Percentiles rank a stretch among this genome's conserved stretches.
Evolutionary conservation across 2,888 invertebrate genomes (phyloP).

Genomic region (Sesia bembeciformis): DNA sequence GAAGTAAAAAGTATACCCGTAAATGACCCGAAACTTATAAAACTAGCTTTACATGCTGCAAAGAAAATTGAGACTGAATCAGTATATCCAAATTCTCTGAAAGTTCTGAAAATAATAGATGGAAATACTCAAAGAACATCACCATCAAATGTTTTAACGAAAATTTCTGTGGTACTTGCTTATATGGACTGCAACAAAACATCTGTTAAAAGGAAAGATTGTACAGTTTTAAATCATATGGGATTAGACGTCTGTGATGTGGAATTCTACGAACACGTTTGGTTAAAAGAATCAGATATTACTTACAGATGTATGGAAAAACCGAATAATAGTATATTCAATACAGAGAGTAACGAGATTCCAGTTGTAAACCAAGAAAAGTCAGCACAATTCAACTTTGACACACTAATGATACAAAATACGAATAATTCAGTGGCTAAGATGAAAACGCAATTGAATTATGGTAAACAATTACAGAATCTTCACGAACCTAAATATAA

Average conservation of each 20-base stretch:
- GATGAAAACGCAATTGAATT: too few relatives aligned
- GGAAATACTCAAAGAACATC: constrained; percentile 29
- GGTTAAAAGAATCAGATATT: constrained; percentile 35
- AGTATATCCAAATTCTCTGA: constrained; percentile 25
- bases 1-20: constrained; percentile 22
- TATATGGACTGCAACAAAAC: constrained; percentile 41
- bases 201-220: constrained; percentile 27
- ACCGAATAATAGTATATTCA: constrained; percentile 7
- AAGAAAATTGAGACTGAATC: constrained; percentile 43
- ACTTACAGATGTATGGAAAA: constrained; percentile 30
- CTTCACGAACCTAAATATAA: constrained; percentile 16
- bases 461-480: constrained; percentile 2
- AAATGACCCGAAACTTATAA: constrained; percentile 36
- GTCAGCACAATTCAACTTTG: too few relatives aligned
- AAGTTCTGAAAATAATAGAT: constrained; percentile 32
- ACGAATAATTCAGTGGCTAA: too few relatives aligned
- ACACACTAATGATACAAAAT: too few relatives aligned
- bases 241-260: constrained; percentile 45
- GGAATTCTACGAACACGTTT: constrained; percentile 31
- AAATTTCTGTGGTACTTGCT: constrained; percentile 31
- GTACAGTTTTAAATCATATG: constrained; percentile 26
- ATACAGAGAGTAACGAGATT: constrained; percentile 38
- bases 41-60: constrained; percentile 26
- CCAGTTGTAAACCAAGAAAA: not conserved
- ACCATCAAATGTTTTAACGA: constrained; percentile 37